Base-by-base conservation (phyloP, 1,140 invertebrate species). In the Anoplophora glabripennis region DNA sequence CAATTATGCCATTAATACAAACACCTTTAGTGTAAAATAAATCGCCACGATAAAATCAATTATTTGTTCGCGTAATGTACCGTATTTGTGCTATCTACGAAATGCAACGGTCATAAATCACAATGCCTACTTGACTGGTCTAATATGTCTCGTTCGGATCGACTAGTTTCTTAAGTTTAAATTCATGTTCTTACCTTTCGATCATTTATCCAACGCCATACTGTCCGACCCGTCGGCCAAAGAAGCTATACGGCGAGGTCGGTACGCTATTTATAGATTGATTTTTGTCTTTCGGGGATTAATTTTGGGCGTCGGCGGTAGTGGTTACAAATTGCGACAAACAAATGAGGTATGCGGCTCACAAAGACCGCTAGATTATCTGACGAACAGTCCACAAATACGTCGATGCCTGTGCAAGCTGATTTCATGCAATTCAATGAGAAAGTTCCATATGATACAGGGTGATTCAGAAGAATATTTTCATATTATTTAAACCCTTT, bases 101-200 rank as follows among this genome's bases (percentile, higher is more conserved):
- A 53, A 28, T 37, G 57, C 48, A 59, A 36, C 14, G 42, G 41
- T 37, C 28, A 59, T 59, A 59, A 59, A 59, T 59, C 37, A 59
- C 57, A 35, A 45, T 33, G 47, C 47, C 47, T 49, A 35, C 47
- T 36, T 37, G 47, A 46, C 34, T 44, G 34, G 44, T 44, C 57
- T 59, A 59, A 59, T 59, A 59, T 59, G 57, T 59, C 48, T 59
- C 57, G 57, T 59, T 59, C 57, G 53, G 41, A 59, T 59, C 57
- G 57, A 53, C 57, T 59, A 59, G 49, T 53, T 53, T 53, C 57
- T 59, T 59, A 59, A 59, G 57, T 59, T 59, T 59, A 59, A 59
- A 59, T 46, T 59, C 57, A 59, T 59, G 57, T 59, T 59, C 44
- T 36, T 42, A 15, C 38, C 18, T 49, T 49, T 49, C n/a, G 47